Conservation (phyloP, 1,140 invertebrate genomes). For the Polyergus mexicanus region DNA sequence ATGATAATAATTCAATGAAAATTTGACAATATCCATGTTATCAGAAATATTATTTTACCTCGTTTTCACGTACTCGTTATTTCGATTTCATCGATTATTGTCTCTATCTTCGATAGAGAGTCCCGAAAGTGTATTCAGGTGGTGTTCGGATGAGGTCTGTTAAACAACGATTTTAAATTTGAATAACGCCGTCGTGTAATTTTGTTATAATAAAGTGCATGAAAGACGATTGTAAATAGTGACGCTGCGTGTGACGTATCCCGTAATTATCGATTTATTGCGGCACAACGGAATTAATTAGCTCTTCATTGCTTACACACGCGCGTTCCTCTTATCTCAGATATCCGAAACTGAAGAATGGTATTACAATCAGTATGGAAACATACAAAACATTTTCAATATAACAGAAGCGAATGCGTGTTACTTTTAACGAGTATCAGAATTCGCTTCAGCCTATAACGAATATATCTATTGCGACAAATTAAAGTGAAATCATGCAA, state of each 20-base stretch:
- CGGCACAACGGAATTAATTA: constrained; percentile 52
- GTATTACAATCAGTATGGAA: neutral
- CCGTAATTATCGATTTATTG: constrained; percentile 55
- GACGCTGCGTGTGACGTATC: constrained; percentile 7
- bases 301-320: constrained; percentile 8
- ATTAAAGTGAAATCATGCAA: neutral
- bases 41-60: neutral
- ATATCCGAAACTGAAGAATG: neutral
- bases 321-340: constrained; percentile 19
- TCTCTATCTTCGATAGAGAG: constrained; percentile 44
- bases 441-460: neutral
- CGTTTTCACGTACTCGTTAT: constrained; percentile 8
- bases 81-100: constrained; percentile 63
- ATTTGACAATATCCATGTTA: neutral
- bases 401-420: neutral
- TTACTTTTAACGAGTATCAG: neutral
- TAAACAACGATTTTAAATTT: constrained; percentile 32
- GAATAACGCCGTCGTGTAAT: constrained; percentile 36
- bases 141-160: constrained; percentile 30
- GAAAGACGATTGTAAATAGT: constrained; percentile 41
- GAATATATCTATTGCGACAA: neutral
- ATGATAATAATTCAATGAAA: neutral
- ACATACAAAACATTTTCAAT: neutral
- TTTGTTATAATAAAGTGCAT: constrained; percentile 44
- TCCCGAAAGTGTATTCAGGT: constrained; percentile 60